Evolutionary conservation across 2,888 invertebrate genomes (phyloP).

Genomic region (Eilema caniola): DNA sequence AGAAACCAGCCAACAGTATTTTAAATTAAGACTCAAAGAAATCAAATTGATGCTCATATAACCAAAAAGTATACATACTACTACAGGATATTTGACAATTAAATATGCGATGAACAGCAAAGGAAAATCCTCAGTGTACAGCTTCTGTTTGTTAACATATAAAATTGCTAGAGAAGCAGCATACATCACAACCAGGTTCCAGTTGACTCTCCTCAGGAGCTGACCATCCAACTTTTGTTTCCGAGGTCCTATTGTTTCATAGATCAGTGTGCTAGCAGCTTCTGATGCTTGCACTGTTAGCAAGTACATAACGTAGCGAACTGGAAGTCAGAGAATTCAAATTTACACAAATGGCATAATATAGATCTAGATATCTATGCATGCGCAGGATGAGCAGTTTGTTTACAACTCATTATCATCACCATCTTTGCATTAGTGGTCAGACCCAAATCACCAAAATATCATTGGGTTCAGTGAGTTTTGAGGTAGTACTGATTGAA

Average conservation of each 20-base stretch:
- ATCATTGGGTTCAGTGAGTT: too few species aligned
- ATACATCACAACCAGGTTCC: conserved; percentile 44
- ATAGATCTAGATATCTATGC: too few species aligned
- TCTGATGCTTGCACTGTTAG: conserved; percentile 56
- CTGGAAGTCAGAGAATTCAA: conserved; percentile 52
- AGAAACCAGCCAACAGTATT: too few species aligned
- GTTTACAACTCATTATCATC: too few species aligned
- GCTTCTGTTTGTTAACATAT: conserved; percentile 43
- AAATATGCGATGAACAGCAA: conserved; percentile 59
- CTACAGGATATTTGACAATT: conserved; percentile 60
- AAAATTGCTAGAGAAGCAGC: conserved; percentile 41
- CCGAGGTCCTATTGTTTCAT: conserved; percentile 32
- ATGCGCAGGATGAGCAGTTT: too few species aligned
- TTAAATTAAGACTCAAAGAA: too few species aligned
- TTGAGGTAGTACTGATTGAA: too few species aligned
- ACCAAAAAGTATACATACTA: conserved; percentile 57
- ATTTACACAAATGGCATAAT: not conserved
- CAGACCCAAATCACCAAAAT: too few species aligned
- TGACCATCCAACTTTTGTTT: conserved; percentile 25
- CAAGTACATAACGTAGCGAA: conserved; percentile 64
- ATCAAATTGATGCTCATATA: not conserved
- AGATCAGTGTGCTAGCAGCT: conserved; percentile 35
- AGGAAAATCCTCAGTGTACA: conserved; percentile 59
- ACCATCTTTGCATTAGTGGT: too few species aligned
- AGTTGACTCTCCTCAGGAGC: conserved; percentile 39